Conservation (phyloP, 2,797 vertebrate species). For the Sebastes cheni region DNA sequence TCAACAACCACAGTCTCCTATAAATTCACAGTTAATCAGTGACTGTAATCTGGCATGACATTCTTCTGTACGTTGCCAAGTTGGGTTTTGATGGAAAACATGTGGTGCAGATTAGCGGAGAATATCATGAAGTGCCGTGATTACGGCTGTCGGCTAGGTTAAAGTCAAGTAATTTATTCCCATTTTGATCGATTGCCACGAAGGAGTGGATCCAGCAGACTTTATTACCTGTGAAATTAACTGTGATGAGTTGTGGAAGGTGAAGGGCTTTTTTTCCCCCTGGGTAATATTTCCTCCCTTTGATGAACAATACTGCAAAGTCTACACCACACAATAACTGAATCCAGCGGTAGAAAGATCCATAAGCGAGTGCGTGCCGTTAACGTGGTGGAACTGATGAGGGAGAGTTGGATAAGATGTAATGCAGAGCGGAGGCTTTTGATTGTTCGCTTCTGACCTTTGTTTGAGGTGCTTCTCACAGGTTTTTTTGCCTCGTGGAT, state of each 20-base stretch:
- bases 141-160: slow-evolving; percentile 33
- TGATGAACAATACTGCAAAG: slow-evolving; percentile 55
- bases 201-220: slow-evolving; percentile 51
- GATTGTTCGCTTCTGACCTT: slow-evolving; percentile 53
- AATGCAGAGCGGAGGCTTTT: slow-evolving; percentile 33
- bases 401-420: slow-evolving; percentile 1
- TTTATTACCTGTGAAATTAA: slow-evolving; percentile 76
- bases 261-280: slow-evolving; percentile 41
- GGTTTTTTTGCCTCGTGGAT: slow-evolving; percentile 21
- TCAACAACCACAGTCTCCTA: background rate
- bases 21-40: slow-evolving; percentile 24
- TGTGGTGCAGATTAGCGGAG: slow-evolving; percentile 16
- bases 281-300: slow-evolving; percentile 51
- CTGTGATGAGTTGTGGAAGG: slow-evolving; percentile 68
- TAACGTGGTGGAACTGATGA: slow-evolving; percentile 52
- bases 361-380: background rate
- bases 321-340: slow-evolving; percentile 28
- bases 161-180: slow-evolving; percentile 58
- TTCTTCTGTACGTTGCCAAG: slow-evolving; percentile 1
- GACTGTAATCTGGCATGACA: slow-evolving; percentile 17
- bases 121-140: slow-evolving; percentile 42
- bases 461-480: slow-evolving; percentile 38
- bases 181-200: slow-evolving; percentile 65
- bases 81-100: slow-evolving; percentile 43
- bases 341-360: background rate